phyloP scores from a whole-genome alignment of 2,113 vertebrate genomes.

The Myiozetetes cayanensis region DNA sequence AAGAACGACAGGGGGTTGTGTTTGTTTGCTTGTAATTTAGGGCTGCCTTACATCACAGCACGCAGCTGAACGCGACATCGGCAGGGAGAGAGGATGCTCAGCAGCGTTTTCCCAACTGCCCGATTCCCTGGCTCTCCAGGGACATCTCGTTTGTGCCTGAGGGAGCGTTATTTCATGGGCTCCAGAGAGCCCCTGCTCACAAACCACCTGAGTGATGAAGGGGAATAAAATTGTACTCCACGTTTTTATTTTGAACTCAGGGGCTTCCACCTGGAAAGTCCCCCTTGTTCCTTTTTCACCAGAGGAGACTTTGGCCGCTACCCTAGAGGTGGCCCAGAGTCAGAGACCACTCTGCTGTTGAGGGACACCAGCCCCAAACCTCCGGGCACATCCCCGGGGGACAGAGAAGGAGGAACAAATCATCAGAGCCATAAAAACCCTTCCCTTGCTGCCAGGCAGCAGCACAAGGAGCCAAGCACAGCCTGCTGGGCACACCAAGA shows the following conservation, averaged over 20 bases:
- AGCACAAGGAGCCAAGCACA: background rate
- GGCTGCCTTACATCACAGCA: background rate
- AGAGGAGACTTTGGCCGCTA: background rate
- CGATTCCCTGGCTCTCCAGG: background rate
- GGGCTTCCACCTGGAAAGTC: background rate
- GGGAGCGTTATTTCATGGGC: background rate
- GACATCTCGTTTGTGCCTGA: background rate
- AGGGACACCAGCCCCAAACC: background rate
- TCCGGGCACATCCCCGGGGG: background rate
- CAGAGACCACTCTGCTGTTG: background rate
- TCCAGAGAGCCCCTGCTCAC: background rate
- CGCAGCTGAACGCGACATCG: rapidly evolving
- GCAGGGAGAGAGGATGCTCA: background rate
- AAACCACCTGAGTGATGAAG: background rate
- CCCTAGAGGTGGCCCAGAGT: background rate
- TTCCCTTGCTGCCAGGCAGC: background rate
- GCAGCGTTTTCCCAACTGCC: background rate
- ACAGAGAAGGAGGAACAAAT: background rate
- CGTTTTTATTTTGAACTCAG: background rate
- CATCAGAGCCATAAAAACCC: background rate
- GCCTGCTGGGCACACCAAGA: rapidly evolving
- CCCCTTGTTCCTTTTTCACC: background rate
- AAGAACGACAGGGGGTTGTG: background rate
- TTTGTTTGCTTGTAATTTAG: background rate
- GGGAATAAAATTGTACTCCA: background rate